Evolutionary conservation across 2,888 invertebrate species (phyloP).

Genomic region (Eristalis intricaria): DNA sequence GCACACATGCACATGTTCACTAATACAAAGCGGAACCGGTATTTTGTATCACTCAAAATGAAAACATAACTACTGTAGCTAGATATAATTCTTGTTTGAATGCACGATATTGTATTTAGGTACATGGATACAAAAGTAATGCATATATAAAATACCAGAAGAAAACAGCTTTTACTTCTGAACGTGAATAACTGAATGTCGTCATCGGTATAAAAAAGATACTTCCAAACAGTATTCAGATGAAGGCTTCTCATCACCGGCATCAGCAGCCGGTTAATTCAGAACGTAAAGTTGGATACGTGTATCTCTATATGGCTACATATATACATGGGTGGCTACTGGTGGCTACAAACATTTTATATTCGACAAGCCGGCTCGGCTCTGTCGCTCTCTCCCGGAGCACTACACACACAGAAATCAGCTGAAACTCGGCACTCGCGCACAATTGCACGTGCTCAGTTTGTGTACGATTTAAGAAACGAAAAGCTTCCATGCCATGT

Average conservation of each 20-base stretch:
- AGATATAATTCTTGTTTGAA: constrained; percentile 41
- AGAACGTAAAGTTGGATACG: not conserved
- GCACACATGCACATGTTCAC: constrained; percentile 12
- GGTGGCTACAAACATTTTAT: not conserved
- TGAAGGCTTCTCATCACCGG: not conserved
- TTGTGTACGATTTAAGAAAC: not conserved
- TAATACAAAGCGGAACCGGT: constrained; percentile 64
- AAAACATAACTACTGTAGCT: constrained; percentile 37
- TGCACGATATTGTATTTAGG: not conserved
- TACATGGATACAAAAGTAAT: not conserved
- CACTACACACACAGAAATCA: constrained; percentile 14
- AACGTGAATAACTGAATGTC: constrained; percentile 32
- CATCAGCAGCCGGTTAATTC: not conserved
- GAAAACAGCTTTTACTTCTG: constrained; percentile 28
- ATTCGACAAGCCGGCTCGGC: constrained; percentile 38
- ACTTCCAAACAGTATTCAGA: not conserved
- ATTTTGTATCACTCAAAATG: constrained; percentile 29
- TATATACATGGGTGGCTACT: not conserved
- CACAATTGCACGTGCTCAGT: constrained; percentile 53
- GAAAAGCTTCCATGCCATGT: constrained; percentile 10
- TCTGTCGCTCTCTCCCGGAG: not conserved
- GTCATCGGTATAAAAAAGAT: constrained; percentile 48
- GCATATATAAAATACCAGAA: constrained; percentile 30
- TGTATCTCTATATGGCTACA: not conserved
- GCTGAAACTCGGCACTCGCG: constrained; percentile 55